A percentile compares a stretch with the other conserved stretches of the same genome.
phyloP scores from a whole-genome alignment of 64 coral and sea anemone genomes.

The Stichodactyla mertensii region DNA sequence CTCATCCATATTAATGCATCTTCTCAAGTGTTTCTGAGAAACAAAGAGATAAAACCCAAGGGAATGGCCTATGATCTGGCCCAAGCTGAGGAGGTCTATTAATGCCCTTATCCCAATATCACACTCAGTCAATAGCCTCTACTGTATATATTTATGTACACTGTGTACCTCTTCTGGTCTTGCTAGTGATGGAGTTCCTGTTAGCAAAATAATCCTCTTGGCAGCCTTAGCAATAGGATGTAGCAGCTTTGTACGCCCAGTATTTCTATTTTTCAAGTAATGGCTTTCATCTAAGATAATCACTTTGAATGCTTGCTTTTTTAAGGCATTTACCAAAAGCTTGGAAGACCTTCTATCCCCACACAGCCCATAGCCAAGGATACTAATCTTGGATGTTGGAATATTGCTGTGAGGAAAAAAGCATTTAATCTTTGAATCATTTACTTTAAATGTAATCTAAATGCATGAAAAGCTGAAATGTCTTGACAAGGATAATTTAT shows the following conservation, averaged over 20 bases:
- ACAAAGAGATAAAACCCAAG: too few species aligned
- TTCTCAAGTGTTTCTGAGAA: too few species aligned
- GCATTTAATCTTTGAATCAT: neutral
- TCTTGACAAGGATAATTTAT: too few species aligned
- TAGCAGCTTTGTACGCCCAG: slow-evolving; percentile 68
- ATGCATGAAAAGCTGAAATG: too few species aligned
- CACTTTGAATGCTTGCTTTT: slow-evolving; percentile 67
- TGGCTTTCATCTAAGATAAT: slow-evolving; percentile 90
- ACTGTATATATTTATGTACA: neutral
- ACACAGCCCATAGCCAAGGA: slow-evolving; percentile 84
- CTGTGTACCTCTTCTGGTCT: slow-evolving; percentile 91
- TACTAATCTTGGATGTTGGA: slow-evolving; percentile 54
- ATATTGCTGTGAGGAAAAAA: slow-evolving; percentile 60
- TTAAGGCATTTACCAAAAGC: slow-evolving; percentile 64
- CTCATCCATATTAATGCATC: too few species aligned
- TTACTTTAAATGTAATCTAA: neutral
- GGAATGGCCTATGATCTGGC: too few species aligned
- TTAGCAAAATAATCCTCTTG: slow-evolving; percentile 68
- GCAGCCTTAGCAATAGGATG: slow-evolving; percentile 70
- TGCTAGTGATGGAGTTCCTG: slow-evolving; percentile 91
- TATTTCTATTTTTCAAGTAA: slow-evolving; percentile 77
- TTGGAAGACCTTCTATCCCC: slow-evolving; percentile 43
- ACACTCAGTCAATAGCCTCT: too few species aligned
- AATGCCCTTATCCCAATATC: too few species aligned
- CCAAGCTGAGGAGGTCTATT: too few species aligned